phyloP scores from a whole-genome alignment of 1,140 invertebrate species.

The Pissodes strobi region DNA sequence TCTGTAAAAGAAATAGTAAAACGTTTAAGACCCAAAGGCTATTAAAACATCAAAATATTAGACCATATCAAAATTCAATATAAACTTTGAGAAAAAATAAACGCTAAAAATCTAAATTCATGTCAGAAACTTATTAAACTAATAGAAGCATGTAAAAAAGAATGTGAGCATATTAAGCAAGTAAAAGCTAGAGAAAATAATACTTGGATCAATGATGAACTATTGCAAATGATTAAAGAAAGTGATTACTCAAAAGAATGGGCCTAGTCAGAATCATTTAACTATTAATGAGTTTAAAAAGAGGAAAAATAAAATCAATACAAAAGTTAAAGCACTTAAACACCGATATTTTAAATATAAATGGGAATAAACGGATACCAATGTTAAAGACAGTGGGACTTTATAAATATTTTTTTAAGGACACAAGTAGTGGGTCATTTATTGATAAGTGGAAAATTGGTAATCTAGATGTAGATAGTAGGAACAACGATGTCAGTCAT shows the following conservation, averaged over 20 bases:
- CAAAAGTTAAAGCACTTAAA: too few species aligned
- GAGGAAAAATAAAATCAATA: not conserved
- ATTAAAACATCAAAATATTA: too few species aligned
- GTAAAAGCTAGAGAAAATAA: not conserved
- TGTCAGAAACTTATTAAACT: too few species aligned
- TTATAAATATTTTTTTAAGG: not conserved
- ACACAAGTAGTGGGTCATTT: not conserved
- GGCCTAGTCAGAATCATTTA: too few species aligned
- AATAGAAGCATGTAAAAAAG: too few species aligned
- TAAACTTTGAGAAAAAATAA: too few species aligned
- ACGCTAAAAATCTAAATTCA: too few species aligned
- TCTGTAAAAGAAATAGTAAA: too few species aligned
- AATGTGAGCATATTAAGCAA: not conserved
- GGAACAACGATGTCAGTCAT: not conserved
- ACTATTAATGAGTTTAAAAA: not conserved
- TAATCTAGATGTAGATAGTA: not conserved
- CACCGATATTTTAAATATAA: constrained; percentile 1
- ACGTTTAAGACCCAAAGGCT: too few species aligned
- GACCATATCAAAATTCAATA: too few species aligned
- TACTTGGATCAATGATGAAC: not conserved
- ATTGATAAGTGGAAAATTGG: not conserved
- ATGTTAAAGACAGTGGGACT: not conserved
- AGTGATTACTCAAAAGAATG: not conserved
- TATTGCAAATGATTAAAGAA: constrained; percentile 2
- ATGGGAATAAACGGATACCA: not conserved